Conservation (phyloP, 2,888 invertebrate species). For the Plagodis pulveraria region DNA sequence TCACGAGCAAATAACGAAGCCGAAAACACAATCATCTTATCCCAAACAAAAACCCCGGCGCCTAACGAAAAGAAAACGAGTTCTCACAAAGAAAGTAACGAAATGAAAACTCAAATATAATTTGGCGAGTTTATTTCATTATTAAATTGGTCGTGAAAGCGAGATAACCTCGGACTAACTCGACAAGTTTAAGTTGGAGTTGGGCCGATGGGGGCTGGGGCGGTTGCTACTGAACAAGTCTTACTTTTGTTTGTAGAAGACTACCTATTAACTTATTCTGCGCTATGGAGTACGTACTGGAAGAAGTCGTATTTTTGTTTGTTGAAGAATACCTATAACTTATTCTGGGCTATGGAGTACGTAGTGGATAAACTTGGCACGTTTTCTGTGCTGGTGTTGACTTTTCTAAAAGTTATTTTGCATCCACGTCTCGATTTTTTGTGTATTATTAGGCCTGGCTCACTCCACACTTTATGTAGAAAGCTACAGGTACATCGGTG, state of each 20-base stretch:
- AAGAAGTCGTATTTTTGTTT: slow-evolving; percentile 22
- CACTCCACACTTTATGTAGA: too few species aligned
- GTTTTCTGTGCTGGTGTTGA: neutral
- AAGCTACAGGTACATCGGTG: too few species aligned
- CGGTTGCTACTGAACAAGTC: slow-evolving; percentile 4
- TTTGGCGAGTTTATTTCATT: slow-evolving; percentile 72
- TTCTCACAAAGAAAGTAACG: slow-evolving; percentile 45
- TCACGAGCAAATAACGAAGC: neutral
- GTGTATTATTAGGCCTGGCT: too few species aligned
- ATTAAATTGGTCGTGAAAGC: slow-evolving; percentile 81
- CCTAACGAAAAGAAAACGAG: slow-evolving; percentile 32
- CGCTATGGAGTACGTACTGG: neutral
- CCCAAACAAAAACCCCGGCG: slow-evolving; percentile 10
- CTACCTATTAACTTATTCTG: slow-evolving; percentile 1
- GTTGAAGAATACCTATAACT: slow-evolving; percentile 6
- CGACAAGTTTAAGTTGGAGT: slow-evolving; percentile 19
- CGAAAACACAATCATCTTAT: neutral
- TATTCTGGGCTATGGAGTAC: too few species aligned
- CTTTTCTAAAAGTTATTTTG: too few species aligned
- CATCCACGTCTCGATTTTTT: too few species aligned
- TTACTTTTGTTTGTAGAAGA: slow-evolving; percentile 21
- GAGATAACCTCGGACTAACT: slow-evolving; percentile 67
- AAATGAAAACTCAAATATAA: slow-evolving; percentile 68
- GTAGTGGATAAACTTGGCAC: neutral
- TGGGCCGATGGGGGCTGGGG: slow-evolving; percentile 9